Conservation (phyloP, 2,888 invertebrate genomes). For the Aricia artaxerxes region DNA sequence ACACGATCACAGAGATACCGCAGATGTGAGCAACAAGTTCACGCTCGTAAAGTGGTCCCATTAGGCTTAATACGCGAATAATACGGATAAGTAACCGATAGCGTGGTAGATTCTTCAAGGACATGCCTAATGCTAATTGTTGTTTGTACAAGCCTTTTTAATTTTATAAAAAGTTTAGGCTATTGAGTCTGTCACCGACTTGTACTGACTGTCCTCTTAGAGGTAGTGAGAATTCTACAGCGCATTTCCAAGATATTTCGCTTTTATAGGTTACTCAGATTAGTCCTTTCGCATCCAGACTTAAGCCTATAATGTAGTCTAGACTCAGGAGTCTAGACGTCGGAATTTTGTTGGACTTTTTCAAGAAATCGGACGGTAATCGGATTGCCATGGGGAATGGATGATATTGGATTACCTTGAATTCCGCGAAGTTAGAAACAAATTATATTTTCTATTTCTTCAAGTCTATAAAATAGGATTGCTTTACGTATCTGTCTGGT, state of each 20-base stretch:
- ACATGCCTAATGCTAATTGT: background rate
- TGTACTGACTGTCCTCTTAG: background rate
- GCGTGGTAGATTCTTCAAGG: background rate
- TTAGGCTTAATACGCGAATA: constrained; percentile 26
- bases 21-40: background rate
- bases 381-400: background rate
- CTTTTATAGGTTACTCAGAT: background rate
- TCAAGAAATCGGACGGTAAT: constrained; percentile 22
- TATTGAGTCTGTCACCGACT: too few species aligned
- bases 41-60: constrained; percentile 4
- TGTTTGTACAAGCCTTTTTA: too few species aligned
- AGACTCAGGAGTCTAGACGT: background rate
- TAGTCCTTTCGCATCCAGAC: background rate
- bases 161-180: background rate
- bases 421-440: background rate
- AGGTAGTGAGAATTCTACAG: background rate
- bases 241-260: background rate
- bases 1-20: background rate
- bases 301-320: constrained; percentile 21
- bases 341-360: constrained; percentile 13
- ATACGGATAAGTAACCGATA: background rate
- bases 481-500: background rate
- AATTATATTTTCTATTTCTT: background rate
- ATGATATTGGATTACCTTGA: constrained; percentile 4
- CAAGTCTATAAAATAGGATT: background rate